Base-by-base conservation (phyloP, 1,140 invertebrate genomes). In the Thaumatotibia leucotreta region DNA sequence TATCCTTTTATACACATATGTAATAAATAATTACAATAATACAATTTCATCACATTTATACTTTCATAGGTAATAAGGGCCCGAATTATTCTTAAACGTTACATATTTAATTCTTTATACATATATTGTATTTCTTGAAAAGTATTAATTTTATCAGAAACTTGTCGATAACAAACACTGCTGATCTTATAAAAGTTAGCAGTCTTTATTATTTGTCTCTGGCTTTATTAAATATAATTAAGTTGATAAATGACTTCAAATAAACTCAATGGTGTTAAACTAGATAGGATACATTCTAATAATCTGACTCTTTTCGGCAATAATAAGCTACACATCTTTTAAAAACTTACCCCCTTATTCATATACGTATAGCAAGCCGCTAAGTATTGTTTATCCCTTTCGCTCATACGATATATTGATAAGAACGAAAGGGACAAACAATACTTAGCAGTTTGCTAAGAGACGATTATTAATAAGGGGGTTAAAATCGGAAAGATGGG, bases 11-110 rank as follows among this genome's bases (percentile, higher is more conserved):
- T 70, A 70, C 65, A 67, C 63, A 64, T 33, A 31, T 62, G 31
- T 33, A 33, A 62, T 62, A 62, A 32, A 64, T 65, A 67, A 67
- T 73, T 76, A 67, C 68, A 69, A 75, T 73, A 79, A 24, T 58
- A 27, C 29, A 58, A 58, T 58, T 58, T 58, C 52, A 58, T 58
- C 52, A 58, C 52, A 58, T 58, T 31, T 45, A 45, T 45, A 45
- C 39, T 45, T 45, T 45, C 17, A 20, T 45, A 45, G 39, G 39
- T 45, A 45, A 20, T 45, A 17, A 45, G 39, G 52, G 23, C 29
- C 52, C 23, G 24, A 58, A 58, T 45, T 45, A 45, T 45, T 20
- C 17, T 45, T 45, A 45, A 14, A 45, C 39, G n/a, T 45, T n/a
- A n/a, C n/a, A n/a, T 45, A 20, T n/a, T 14, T 17, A 45, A n/a